phyloP scores from a whole-genome alignment of 2,113 vertebrate species.

The Pelecanus crispus region DNA sequence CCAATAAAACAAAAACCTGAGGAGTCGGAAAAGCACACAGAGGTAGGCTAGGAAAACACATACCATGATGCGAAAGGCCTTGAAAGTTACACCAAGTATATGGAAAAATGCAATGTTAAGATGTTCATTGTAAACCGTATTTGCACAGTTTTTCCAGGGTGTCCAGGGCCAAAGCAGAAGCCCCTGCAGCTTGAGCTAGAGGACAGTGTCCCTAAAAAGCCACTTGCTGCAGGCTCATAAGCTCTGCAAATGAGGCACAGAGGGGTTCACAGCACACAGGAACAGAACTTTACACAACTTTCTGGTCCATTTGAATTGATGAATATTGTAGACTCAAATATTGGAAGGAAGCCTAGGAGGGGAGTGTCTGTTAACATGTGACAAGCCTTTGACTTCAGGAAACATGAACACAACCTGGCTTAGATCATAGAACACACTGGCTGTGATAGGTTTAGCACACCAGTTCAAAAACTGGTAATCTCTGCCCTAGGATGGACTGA shows the following conservation, averaged over 20 bases:
- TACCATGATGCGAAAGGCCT: background rate
- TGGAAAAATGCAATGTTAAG: background rate
- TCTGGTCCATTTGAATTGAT: background rate
- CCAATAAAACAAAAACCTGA: background rate
- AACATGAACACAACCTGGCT: background rate
- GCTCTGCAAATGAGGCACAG: background rate
- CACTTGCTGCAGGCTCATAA: background rate
- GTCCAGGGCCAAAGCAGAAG: background rate
- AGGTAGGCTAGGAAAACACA: background rate
- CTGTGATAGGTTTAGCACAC: background rate
- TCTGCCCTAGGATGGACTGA: background rate
- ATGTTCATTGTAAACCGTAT: background rate
- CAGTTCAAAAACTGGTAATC: background rate
- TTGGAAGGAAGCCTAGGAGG: background rate
- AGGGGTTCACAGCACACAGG: background rate
- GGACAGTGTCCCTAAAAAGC: background rate
- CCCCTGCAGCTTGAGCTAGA: background rate
- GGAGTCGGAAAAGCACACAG: fast-evolving
- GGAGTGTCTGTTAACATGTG: background rate
- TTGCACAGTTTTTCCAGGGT: background rate
- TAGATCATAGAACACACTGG: background rate
- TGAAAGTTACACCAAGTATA: background rate
- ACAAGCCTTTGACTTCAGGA: background rate
- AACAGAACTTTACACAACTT: background rate
- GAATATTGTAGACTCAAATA: background rate